phyloP scores from a whole-genome alignment of 1,140 invertebrate genomes.

The Lycorma delicatula region DNA sequence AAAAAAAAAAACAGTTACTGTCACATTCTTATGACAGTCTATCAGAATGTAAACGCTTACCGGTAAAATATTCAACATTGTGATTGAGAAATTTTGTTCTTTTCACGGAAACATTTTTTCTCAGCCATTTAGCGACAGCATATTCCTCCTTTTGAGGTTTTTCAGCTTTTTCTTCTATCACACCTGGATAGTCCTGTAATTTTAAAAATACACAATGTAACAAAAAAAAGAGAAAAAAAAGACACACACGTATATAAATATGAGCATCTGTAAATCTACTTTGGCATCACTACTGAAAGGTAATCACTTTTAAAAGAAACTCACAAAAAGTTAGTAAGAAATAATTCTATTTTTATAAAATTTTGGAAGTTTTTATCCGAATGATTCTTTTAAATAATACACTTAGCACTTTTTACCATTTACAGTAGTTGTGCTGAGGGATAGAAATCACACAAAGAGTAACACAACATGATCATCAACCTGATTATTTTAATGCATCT shows the following conservation, averaged over 20 bases:
- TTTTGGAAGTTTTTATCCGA: background rate
- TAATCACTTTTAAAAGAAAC: background rate
- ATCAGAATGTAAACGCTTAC: constrained; percentile 42
- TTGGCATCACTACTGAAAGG: background rate
- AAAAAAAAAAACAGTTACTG: background rate
- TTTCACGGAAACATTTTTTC: constrained; percentile 85
- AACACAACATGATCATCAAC: too few species aligned
- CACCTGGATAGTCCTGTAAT: constrained; percentile 48
- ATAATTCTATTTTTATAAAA: background rate
- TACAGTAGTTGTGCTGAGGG: too few species aligned
- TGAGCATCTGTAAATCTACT: background rate
- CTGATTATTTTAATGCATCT: too few species aligned
- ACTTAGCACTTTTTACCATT: background rate
- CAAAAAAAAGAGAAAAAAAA: constrained; percentile 8
- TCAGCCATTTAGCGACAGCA: constrained; percentile 85
- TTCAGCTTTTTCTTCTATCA: constrained; percentile 45
- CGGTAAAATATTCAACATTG: constrained; percentile 94
- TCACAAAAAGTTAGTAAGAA: background rate
- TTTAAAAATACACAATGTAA: constrained; percentile 16
- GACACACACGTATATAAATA: background rate
- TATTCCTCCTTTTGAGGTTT: constrained; percentile 89
- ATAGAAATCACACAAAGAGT: too few species aligned
- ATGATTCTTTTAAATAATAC: background rate
- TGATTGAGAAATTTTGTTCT: constrained; percentile 93
- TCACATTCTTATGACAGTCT: too few species aligned